These are phyloP conservation scores for human DNA, from an alignment of 2,113 vertebrate species.

Conservation along the genomic window DNA sequence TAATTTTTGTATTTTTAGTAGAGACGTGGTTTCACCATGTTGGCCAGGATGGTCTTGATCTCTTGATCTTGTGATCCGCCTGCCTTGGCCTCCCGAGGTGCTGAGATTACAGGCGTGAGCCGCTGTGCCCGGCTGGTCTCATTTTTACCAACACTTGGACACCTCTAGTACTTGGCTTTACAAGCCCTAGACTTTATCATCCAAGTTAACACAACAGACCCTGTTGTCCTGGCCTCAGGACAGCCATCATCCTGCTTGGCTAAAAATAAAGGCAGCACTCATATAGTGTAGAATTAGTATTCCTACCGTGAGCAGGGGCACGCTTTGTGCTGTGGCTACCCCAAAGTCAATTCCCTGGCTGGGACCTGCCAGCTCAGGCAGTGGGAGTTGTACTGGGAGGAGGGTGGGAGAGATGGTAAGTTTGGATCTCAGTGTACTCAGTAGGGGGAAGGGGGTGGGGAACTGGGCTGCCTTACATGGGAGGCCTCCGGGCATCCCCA, in stretches of 20 bases:
- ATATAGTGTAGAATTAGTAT: background rate
- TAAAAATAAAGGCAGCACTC: slow-evolving; percentile 38
- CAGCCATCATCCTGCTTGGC: background rate
- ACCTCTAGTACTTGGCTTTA: background rate
- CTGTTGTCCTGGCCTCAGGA: background rate
- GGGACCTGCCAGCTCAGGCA: background rate
- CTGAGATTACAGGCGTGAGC: too few relatives aligned
- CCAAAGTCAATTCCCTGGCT: background rate
- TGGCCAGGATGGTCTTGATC: too few relatives aligned
- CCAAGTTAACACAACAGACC: background rate
- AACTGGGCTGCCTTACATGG: background rate
- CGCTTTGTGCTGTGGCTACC: background rate
- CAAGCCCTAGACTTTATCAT: background rate
- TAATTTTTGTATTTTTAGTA: too few relatives aligned
- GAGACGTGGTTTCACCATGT: too few relatives aligned
- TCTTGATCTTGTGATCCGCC: too few relatives aligned
- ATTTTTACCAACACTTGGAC: slow-evolving; percentile 4
- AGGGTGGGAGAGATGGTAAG: background rate
- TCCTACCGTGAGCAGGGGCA: background rate
- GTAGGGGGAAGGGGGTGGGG: too few relatives aligned
- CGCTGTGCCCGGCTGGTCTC: background rate
- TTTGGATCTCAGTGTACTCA: background rate
- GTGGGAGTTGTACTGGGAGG: background rate
- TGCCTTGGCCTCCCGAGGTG: too few relatives aligned
- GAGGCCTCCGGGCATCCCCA: background rate